These are phyloP conservation scores for Bucco capensis DNA, from an alignment of 2,113 vertebrate species.

Conservation along the genomic window DNA sequence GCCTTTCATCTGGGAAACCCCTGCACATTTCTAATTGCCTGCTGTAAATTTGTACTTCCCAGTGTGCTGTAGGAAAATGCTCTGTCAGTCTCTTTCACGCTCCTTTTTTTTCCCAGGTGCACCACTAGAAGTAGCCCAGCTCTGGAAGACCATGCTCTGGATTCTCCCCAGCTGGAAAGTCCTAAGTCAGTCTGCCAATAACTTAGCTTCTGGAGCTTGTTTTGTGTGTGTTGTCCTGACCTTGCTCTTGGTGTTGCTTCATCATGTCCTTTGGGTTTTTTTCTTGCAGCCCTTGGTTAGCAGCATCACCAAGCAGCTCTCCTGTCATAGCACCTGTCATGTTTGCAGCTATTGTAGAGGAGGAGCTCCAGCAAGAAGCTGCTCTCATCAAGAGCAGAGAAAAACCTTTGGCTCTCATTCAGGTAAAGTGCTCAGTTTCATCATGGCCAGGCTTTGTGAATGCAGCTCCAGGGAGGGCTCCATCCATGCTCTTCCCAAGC, in stretches of 20 bases:
- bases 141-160: slow-evolving; percentile 51
- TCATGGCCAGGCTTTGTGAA: no score
- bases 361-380: slow-evolving; percentile 92
- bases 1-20: background rate
- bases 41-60: background rate
- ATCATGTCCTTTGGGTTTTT: background rate
- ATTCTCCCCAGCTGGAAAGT: slow-evolving; percentile 60
- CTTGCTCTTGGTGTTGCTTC: background rate
- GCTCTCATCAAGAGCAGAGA: slow-evolving; percentile 92
- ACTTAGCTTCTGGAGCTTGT: background rate
- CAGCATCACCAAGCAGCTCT: slow-evolving; percentile 72
- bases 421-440: no score
- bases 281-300: slow-evolving; percentile 87
- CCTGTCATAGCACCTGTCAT: slow-evolving; percentile 76
- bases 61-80: background rate
- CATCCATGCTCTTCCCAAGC: no score
- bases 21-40: background rate
- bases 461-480: no score
- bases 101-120: slow-evolving; percentile 28
- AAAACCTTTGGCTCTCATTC: slow-evolving; percentile 94
- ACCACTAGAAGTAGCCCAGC: background rate
- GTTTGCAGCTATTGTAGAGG: slow-evolving; percentile 93
- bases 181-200: slow-evolving; percentile 64
- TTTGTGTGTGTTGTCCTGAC: background rate
- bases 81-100: background rate